Evolutionary conservation across 2,888 invertebrate genomes (phyloP), one percentile per base, ranked within the genome.

Genomic region (Spodoptera exigua): DNA sequence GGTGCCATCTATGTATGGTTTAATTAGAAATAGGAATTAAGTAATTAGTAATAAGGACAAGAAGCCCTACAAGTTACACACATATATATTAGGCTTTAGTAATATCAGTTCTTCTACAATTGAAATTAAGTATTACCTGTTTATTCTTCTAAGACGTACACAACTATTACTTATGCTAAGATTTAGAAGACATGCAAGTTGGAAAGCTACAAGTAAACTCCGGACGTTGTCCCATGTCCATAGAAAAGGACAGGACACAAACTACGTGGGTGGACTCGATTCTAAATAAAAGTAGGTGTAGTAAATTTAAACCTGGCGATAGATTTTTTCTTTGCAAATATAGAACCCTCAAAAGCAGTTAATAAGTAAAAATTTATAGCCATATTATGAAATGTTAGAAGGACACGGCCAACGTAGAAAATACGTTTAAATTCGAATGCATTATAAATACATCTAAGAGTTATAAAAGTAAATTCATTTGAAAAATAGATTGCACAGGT

Each of bases 381-480:
- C 48, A 14, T 27, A 9, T 27, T 5, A 27, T 27, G 27, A 27
- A 21, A 7, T n/a, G 35, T 39, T 39, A n/a, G n/a, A 7, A 9
- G 12, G 14, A 39, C 17, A n/a, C 32, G 39, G 32, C 36, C 9
- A 32, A 51, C 35, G 36, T 46, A 12, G 49, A 43, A 39, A 35
- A 0, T 27, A 52, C 16, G n/a, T 40, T 64, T 64, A 53, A 73
- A 70, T 67, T 71, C 71, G 62, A 47, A 66, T 66, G 58, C 53
- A 54, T 70, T n/a, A 27, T 43, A n/a, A 56, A 58, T 73, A 63
- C 51, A 55, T 39, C 48, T 70, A 41, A 35, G 17, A 61, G 36
- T 53, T 64, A 61, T 16, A 68, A 75, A 75, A 68, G 64, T 63
- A 75, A 71, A 48, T 58, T 58, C 49, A 39, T 58, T 71, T 71